A percentile compares a stretch with the other conserved stretches of the same genome.
Conservation (phyloP, 2,888 invertebrate species). For the Hirtodrosophila confusa region DNA sequence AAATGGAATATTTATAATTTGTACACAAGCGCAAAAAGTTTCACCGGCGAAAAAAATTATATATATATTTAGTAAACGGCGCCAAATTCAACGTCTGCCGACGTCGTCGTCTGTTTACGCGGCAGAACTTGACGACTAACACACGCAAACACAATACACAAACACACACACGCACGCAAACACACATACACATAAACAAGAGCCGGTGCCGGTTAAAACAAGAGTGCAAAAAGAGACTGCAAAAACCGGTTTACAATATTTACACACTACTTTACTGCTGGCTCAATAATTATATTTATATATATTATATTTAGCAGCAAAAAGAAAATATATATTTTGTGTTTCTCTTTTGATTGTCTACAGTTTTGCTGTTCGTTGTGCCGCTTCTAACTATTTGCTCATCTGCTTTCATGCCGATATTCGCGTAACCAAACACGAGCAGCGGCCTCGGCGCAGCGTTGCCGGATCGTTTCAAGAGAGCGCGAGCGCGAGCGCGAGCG, state of each 20-base stretch:
- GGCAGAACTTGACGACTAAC: slow-evolving; percentile 60
- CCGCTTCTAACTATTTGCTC: slow-evolving; percentile 57
- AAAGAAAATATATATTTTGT: slow-evolving; percentile 12
- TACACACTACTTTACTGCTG: slow-evolving; percentile 25
- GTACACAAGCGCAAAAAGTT: slow-evolving; percentile 54
- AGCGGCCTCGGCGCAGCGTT: slow-evolving; percentile 39
- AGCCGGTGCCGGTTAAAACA: slow-evolving; percentile 49
- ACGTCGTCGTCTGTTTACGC: slow-evolving; percentile 71
- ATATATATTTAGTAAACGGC: slow-evolving; percentile 47
- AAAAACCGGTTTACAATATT: slow-evolving; percentile 51
- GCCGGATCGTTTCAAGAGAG: slow-evolving; percentile 48
- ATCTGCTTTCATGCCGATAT: slow-evolving; percentile 56
- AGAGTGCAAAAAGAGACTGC: slow-evolving; percentile 30
- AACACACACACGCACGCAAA: slow-evolving; percentile 27
- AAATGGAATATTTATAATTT: slow-evolving; percentile 5
- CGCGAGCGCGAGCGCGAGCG: slow-evolving; percentile 14
- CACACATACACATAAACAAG: slow-evolving; percentile 41
- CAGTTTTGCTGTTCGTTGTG: slow-evolving; percentile 42
- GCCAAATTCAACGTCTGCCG: slow-evolving; percentile 69
- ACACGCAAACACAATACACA: slow-evolving; percentile 6
- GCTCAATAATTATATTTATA: slow-evolving; percentile 21
- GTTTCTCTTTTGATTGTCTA: slow-evolving; percentile 36
- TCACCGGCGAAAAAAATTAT: slow-evolving; percentile 48
- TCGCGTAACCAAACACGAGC: slow-evolving; percentile 62
- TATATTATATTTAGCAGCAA: slow-evolving; percentile 27